phyloP scores from a whole-genome alignment of 2,113 vertebrate species.

The Tragelaphus imberbis region DNA sequence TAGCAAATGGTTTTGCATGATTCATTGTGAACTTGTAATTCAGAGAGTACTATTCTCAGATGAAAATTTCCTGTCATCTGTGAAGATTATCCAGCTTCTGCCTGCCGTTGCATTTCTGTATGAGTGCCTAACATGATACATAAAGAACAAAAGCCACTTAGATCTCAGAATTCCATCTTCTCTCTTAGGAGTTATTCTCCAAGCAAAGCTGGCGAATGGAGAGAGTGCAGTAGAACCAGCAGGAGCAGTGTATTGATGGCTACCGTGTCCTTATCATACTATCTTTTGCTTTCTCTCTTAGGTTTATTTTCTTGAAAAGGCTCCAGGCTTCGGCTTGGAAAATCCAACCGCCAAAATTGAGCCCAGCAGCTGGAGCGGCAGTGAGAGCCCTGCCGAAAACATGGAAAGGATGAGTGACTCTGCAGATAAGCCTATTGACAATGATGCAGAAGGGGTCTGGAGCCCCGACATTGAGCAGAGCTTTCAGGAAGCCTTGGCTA shows the following conservation, averaged over 20 bases:
- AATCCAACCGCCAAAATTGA: conserved; percentile 94
- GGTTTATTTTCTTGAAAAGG: conserved; percentile 90
- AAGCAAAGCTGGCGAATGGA: neutral
- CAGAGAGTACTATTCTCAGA: neutral
- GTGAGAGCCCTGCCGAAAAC: conserved; percentile 98
- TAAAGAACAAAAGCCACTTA: neutral
- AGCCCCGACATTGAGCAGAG: conserved; percentile 99
- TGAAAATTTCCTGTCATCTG: neutral
- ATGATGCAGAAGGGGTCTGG: conserved; percentile 98
- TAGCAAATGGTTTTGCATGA: neutral
- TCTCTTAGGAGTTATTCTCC: neutral
- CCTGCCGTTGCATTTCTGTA: neutral
- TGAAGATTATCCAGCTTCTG: neutral
- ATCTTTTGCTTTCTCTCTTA: conserved; percentile 80
- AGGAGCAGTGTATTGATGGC: conserved; percentile 20
- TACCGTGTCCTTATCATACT: conserved; percentile 46
- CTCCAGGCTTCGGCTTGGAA: conserved; percentile 98
- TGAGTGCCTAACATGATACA: neutral
- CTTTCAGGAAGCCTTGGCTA: conserved; percentile 99
- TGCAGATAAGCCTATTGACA: conserved; percentile 97
- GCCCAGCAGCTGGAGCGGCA: conserved; percentile 99
- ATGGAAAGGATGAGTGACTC: conserved; percentile 99
- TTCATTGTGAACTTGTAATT: neutral
- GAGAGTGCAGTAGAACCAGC: neutral
- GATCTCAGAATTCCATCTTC: neutral